These are phyloP conservation scores for Hemiprocne comata DNA, from an alignment of 2,113 vertebrate genomes.

Conservation along the genomic window DNA sequence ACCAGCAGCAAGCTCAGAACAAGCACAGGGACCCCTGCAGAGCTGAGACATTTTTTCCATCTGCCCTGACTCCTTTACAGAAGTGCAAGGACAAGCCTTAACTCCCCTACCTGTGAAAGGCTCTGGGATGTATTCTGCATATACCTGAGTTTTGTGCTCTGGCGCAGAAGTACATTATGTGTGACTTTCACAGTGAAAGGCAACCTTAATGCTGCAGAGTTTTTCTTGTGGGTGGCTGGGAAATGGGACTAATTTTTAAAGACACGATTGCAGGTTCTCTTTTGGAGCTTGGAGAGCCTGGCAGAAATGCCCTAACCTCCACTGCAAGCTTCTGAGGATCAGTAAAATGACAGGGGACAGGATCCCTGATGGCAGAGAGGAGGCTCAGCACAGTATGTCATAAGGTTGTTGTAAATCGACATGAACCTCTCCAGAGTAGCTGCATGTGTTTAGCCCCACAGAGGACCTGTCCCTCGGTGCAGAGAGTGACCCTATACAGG, in stretches of 20 bases:
- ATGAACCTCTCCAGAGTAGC: background rate
- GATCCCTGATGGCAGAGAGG: background rate
- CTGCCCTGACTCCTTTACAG: background rate
- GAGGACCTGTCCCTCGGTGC: background rate
- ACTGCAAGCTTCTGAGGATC: background rate
- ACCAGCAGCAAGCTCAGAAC: background rate
- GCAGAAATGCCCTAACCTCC: background rate
- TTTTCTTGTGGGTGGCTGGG: background rate
- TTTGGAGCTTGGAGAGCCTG: background rate
- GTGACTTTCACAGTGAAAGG: background rate
- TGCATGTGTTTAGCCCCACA: background rate
- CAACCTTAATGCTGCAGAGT: background rate
- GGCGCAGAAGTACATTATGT: background rate
- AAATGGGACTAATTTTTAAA: background rate
- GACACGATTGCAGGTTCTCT: background rate
- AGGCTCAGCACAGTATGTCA: accelerated
- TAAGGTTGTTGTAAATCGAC: accelerated
- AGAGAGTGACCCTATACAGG: background rate
- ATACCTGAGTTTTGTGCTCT: background rate
- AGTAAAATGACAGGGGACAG: background rate
- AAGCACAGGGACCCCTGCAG: background rate
- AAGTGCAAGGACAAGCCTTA: background rate
- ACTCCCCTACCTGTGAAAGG: background rate
- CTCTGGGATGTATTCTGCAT: background rate
- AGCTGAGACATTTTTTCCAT: background rate